Base-by-base conservation (phyloP, 2,888 invertebrate genomes). In the Anticlea derivata region DNA sequence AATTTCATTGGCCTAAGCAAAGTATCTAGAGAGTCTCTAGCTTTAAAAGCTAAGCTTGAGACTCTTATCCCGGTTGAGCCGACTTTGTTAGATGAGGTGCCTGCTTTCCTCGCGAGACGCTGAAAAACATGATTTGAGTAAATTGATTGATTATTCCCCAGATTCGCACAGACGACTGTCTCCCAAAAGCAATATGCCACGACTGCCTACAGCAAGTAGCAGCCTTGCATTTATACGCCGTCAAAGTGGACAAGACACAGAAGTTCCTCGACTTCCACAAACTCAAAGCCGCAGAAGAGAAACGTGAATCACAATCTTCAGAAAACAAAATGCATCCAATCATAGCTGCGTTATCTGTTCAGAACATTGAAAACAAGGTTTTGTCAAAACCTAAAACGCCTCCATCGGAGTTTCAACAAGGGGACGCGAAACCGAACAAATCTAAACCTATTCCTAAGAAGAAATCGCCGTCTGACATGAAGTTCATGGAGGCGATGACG, bases 151-250 rank as follows among this genome's bases (percentile, higher is more conserved):
- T 49, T 39, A 46, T 34, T 63, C 63, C 39, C 29, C 70, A 90
- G 90, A 75, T 90, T 40, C 81, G 83, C 29, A 64, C 79, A 45
- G 88, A 89, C 52, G 90, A 90, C 60, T 75, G 61, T 39, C 80
- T 90, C 12, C 90, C 90, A 13, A 90, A 90, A 73, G 90, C 90
- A 62, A 89, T 90, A 71, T 90, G 90, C 65, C 90, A 90, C 66
- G 89, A 89, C 37, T 90, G 90, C 54, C 69, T 89, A 23, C 86
- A 86, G 63, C 88, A 89, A 73, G 75, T 90, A n/a, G 68, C 78
- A 12, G 65, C 73, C 7, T 66, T 87, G 54, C 78, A 90, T 56
- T 67, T 87, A 5, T 90, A 88, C 53, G 49, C 83, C 5, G 81
- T 89, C 4, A 87, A 89, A 76, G 88, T 90, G 1, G 88, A 87